These are phyloP conservation scores for Goniozus legneri DNA, from an alignment of 1,140 invertebrate genomes.

Conservation along the genomic window DNA sequence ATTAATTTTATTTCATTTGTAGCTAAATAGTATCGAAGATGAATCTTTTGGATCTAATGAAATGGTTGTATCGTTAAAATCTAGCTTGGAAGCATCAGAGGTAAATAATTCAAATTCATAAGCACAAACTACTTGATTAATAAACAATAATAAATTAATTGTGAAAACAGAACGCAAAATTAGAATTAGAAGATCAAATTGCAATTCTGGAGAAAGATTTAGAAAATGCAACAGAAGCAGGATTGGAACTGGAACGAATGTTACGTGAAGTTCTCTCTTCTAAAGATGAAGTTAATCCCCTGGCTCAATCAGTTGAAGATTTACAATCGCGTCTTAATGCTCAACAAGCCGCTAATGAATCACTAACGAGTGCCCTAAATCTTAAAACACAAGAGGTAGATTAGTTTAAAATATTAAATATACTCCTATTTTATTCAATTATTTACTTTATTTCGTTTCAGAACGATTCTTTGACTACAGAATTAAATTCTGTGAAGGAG, in stretches of 20 bases:
- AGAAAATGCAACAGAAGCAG: constrained; percentile 63
- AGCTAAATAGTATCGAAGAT: constrained; percentile 59
- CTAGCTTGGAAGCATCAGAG: constrained; percentile 39
- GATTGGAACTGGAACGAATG: constrained; percentile 64
- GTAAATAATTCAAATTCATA: constrained; percentile 20
- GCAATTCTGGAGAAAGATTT: constrained; percentile 60
- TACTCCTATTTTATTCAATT: constrained; percentile 4
- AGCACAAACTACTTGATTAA: background rate
- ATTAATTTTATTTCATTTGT: constrained; percentile 23
- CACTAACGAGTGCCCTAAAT: constrained; percentile 47
- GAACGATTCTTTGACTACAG: constrained; percentile 42
- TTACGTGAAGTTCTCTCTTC: constrained; percentile 62
- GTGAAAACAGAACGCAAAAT: constrained; percentile 41
- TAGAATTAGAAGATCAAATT: constrained; percentile 60
- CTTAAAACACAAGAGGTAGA: constrained; percentile 53
- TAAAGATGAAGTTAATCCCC: constrained; percentile 58
- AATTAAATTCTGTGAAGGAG: constrained; percentile 27
- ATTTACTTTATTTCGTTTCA: constrained; percentile 22
- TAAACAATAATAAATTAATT: too few relatives aligned
- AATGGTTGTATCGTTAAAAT: constrained; percentile 56
- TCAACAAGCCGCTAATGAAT: constrained; percentile 56
- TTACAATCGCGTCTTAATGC: constrained; percentile 61
- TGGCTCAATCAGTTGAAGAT: constrained; percentile 61
- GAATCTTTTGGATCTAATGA: constrained; percentile 70
- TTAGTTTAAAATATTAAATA: constrained; percentile 4